These are phyloP conservation scores for Raja brachyura DNA, from an alignment of 2,113 vertebrate genomes.

Conservation along the genomic window DNA sequence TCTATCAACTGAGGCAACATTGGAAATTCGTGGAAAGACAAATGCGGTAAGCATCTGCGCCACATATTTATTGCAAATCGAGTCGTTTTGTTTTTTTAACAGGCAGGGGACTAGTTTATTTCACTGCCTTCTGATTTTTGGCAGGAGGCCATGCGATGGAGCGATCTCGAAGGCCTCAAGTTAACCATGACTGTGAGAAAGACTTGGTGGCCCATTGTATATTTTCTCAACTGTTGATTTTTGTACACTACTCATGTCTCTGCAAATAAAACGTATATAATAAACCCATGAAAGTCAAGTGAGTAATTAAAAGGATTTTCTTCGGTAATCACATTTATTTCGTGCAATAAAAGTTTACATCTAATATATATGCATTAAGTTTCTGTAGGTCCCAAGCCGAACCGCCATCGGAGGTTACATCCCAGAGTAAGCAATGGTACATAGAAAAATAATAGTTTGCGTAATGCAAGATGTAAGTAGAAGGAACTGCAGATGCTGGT, in stretches of 20 bases:
- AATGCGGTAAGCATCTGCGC: neutral
- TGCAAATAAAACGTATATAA: neutral
- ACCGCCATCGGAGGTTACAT: too few species aligned
- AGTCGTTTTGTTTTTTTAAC: neutral
- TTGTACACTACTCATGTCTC: neutral
- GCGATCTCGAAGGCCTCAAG: neutral
- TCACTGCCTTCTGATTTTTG: neutral
- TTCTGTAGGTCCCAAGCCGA: neutral
- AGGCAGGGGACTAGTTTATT: neutral
- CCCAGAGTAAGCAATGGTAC: neutral
- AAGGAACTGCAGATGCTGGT: too few species aligned
- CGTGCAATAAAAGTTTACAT: neutral
- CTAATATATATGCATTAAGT: neutral
- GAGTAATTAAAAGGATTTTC: neutral
- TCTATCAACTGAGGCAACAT: neutral
- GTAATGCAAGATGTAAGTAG: neutral
- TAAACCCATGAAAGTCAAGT: neutral
- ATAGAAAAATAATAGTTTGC: neutral
- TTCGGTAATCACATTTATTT: neutral
- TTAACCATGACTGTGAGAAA: neutral
- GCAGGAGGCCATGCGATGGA: too few species aligned
- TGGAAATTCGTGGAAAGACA: neutral
- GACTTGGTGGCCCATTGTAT: neutral
- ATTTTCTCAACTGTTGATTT: neutral
- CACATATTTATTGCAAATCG: neutral